Conservation (phyloP, 2,888 invertebrate genomes). For the Tryphoninae sp. region DNA sequence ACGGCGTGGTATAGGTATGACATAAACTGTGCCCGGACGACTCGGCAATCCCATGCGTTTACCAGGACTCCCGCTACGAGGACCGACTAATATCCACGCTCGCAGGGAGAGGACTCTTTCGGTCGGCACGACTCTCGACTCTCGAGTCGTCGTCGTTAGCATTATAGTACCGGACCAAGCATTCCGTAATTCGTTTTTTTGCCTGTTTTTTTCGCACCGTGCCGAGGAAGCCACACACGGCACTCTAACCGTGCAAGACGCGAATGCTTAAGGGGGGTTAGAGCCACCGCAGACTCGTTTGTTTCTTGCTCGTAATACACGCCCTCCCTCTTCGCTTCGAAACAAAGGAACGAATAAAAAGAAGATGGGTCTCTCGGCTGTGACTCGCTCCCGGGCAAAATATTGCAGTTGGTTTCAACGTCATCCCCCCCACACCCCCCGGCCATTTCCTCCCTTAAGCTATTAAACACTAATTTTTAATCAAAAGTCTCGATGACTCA, state of each 20-base stretch:
- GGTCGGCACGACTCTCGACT: background rate
- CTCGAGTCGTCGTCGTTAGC: slow-evolving; percentile 33
- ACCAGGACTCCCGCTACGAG: slow-evolving; percentile 26
- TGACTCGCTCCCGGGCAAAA: no score
- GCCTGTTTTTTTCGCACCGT: background rate
- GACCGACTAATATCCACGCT: slow-evolving; percentile 32
- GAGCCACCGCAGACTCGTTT: slow-evolving; percentile 23
- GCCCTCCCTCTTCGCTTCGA: background rate
- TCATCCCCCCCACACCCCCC: no score
- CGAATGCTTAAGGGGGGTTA: no score
- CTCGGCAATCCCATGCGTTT: background rate
- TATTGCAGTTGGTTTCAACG: no score
- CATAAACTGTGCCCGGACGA: slow-evolving; percentile 20
- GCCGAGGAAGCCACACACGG: background rate
- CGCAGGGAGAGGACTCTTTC: background rate
- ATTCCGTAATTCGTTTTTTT: slow-evolving; percentile 46
- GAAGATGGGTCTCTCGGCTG: background rate
- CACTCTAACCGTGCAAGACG: background rate
- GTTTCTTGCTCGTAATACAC: slow-evolving; percentile 25
- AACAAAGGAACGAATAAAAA: background rate
- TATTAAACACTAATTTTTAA: no score
- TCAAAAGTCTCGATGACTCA: no score
- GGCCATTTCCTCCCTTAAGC: no score
- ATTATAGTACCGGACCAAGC: slow-evolving; percentile 3
- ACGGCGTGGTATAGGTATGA: slow-evolving; percentile 27